Base-by-base conservation (phyloP, 2,113 vertebrate species). In the Penelope pileata region DNA sequence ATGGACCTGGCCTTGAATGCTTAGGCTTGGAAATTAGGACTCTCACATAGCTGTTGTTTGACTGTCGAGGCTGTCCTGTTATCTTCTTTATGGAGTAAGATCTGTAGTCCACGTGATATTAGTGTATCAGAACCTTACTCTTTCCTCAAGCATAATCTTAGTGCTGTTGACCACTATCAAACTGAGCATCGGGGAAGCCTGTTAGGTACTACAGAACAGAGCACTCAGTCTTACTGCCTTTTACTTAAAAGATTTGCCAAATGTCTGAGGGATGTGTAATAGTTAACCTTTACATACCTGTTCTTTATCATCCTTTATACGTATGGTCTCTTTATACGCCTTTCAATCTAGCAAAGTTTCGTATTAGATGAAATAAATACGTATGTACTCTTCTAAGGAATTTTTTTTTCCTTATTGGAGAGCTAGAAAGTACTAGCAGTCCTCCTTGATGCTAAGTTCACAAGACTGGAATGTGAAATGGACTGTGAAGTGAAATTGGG, bases 311-410 rank as follows among this genome's bases (percentile, higher is more conserved):
- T 82, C 43, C 45, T 66, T 74, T 42, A 70, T n/a, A n/a, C n/a
- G n/a, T n/a, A n/a, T n/a, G n/a, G 59, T 59, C 29, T 70, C 86
- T 84, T 50, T 22, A 36, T 50, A 30, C 6, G 42, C 6, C 10
- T 81, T 83, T 88, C 75, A 32, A 72, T 72, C 13, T 84, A n/a
- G 51, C 40, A 66, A 70, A 79, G 82, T 82, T 93, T 93, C 6
- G 0, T 66, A 68, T 67, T 38, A 69, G 15, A 38, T 73, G 2
- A 87, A 87, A 36, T 73, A 53, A 67, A 43, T 78, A 74, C 11
- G 6, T 64, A 36, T 1, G 8, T 51, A 38, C 3, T 56, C 26
- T 79, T 75, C 5, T 30, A 60, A 83, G 36, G 26, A 48, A 21
- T 9, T 16, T 15, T 32, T 30, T 38, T 42, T 29, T 63, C 24